phyloP scores from a whole-genome alignment of 1,140 invertebrate species.

The Vanessa tameamea region DNA sequence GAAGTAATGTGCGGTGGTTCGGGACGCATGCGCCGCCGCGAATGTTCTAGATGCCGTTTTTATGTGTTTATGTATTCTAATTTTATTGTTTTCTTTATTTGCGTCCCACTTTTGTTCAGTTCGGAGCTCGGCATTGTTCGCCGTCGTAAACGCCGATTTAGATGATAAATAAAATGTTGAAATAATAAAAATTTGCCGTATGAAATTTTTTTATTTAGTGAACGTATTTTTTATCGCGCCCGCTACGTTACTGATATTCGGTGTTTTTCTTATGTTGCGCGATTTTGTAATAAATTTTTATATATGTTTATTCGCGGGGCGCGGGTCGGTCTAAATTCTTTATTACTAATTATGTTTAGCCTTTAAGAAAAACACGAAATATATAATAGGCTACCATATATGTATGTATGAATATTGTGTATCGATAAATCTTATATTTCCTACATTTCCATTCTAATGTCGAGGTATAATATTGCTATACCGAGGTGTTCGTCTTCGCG shows the following conservation, averaged over 20 bases:
- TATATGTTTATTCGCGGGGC: conserved; percentile 40
- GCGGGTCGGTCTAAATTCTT: conserved; percentile 19
- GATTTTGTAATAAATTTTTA: conserved; percentile 47
- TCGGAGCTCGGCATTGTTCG: conserved; percentile 75
- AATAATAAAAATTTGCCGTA: conserved; percentile 69
- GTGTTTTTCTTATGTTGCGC: conserved; percentile 41
- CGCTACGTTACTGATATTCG: conserved; percentile 20
- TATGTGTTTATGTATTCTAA: conserved; percentile 81
- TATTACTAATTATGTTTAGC: conserved; percentile 7
- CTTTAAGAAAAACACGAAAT: not conserved
- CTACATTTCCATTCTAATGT: no score
- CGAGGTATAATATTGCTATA: no score
- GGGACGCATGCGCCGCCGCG: conserved; percentile 63
- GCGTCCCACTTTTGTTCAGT: conserved; percentile 80
- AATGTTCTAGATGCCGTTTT: conserved; percentile 72
- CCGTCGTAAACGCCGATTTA: conserved; percentile 79
- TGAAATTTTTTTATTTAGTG: conserved; percentile 73
- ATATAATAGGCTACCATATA: no score
- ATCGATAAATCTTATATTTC: no score
- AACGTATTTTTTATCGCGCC: conserved; percentile 60
- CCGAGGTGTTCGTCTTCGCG: no score
- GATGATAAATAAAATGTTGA: conserved; percentile 80
- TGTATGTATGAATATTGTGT: no score
- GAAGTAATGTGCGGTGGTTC: conserved; percentile 52
- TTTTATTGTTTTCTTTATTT: conserved; percentile 81